phyloP scores from a whole-genome alignment of 2,113 vertebrate species.

The Anseranas semipalmata region DNA sequence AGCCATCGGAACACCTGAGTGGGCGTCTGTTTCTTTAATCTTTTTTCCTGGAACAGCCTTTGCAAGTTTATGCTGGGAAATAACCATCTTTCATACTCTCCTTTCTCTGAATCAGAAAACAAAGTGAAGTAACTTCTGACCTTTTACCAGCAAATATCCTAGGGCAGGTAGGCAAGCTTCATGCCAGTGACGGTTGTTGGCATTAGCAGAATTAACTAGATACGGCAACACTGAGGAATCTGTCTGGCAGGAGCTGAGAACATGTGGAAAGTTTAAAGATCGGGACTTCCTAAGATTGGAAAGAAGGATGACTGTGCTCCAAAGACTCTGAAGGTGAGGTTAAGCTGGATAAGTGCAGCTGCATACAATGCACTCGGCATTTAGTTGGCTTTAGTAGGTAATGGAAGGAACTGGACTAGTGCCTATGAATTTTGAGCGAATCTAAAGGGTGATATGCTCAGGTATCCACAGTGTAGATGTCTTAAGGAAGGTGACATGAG shows the following conservation, averaged over 20 bases:
- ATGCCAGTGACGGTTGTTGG: neutral
- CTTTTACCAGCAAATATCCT: neutral
- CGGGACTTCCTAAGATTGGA: neutral
- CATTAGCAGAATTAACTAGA: neutral
- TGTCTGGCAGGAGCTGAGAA: neutral
- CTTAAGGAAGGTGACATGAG: fast-evolving
- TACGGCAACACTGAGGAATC: neutral
- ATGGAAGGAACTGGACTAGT: neutral
- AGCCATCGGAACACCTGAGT: neutral
- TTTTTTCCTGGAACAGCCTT: neutral
- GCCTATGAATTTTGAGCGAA: neutral
- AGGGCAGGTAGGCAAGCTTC: neutral
- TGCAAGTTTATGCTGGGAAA: neutral
- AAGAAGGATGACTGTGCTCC: neutral
- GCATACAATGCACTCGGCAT: neutral
- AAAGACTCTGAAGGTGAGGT: neutral
- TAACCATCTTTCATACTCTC: neutral
- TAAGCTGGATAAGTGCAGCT: neutral
- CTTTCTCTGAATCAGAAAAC: neutral
- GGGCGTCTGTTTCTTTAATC: neutral
- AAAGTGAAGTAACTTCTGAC: neutral
- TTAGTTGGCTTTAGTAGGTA: neutral
- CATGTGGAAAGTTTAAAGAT: neutral
- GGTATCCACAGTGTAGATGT: neutral
- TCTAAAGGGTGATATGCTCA: neutral